Evolutionary conservation across 1,140 invertebrate genomes (phyloP), one percentile per base, ranked within the genome.

Genomic region (Marisa cornuarietis): DNA sequence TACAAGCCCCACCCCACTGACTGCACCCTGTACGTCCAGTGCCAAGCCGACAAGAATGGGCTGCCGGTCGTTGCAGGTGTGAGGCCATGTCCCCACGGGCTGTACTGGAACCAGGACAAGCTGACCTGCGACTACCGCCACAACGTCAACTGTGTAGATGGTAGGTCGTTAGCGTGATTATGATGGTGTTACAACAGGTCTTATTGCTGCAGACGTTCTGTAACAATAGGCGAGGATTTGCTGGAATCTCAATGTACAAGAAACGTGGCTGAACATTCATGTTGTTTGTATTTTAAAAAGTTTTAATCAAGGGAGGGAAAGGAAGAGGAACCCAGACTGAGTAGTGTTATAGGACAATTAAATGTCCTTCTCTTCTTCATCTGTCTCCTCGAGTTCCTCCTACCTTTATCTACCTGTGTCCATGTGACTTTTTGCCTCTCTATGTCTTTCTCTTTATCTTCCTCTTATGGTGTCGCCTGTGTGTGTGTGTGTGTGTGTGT

Each of bases 1-100:
- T 83, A 81, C 68, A 79, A 77, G 69, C 74, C 69, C 20, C 78
- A 80, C 76, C 80, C 80, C 24, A 79, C 66, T 24, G 76, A 83
- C 79, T 83, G 83, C 73, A 79, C 76, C 71, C 75, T 72, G 54
- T 83, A 78, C 58, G 63, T 83, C 22, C 83, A 82, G 78, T 83
- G 83, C 72, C 62, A 31, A 13, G 74, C 71, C 22, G 54, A 66
- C 75, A 16, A 65, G 4, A 26, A 76, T 16, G 74, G 78, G 5
- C 49, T 42, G 4, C 65, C 76, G 4, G 51, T 65, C 20, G 76
- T 76, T 22, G 77, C 75, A 1, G 65, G 61, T 5, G 71, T 79
- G 26, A 62, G 71, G n/a, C 42, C 75, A 8, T 83, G 83, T 49
- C 76, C 83, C 16, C 63, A 71, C 54, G 83, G 83, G 3, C 51